Evolutionary conservation across 2,113 vertebrate genomes (phyloP).

Genomic region (Rhinoderma darwinii): DNA sequence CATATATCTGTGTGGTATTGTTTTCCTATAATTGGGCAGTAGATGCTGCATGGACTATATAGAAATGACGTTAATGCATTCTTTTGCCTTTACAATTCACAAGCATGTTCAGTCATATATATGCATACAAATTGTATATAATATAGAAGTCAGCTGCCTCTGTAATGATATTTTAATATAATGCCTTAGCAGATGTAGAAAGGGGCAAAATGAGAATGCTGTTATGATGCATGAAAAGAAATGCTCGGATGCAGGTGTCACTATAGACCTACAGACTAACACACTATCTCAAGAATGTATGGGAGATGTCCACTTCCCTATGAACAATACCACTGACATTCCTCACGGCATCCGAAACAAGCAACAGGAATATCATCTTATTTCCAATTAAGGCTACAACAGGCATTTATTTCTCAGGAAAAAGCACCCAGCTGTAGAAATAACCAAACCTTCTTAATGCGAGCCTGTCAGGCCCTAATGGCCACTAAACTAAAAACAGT

Average conservation of each 20-base stretch:
- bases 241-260: conserved; percentile 79
- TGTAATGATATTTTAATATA: background rate
- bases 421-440: background rate
- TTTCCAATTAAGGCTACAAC: background rate
- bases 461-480: too few relatives aligned
- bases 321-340: conserved; percentile 43
- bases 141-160: background rate
- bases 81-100: background rate
- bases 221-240: conserved; percentile 58
- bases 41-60: background rate
- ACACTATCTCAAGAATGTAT: conserved; percentile 61
- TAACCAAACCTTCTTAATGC: background rate
- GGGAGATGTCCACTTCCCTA: conserved; percentile 66
- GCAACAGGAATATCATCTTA: conserved; percentile 1
- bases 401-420: background rate
- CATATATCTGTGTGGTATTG: background rate
- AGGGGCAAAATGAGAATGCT: conserved; percentile 67
- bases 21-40: background rate
- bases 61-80: conserved; percentile 55
- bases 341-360: background rate
- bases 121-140: background rate
- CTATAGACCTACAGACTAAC: conserved; percentile 69
- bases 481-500: too few relatives aligned
- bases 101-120: conserved; percentile 21
- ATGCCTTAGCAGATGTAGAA: conserved; percentile 63